Conservation (phyloP, 1,140 invertebrate genomes). For the Thrips palmi region DNA sequence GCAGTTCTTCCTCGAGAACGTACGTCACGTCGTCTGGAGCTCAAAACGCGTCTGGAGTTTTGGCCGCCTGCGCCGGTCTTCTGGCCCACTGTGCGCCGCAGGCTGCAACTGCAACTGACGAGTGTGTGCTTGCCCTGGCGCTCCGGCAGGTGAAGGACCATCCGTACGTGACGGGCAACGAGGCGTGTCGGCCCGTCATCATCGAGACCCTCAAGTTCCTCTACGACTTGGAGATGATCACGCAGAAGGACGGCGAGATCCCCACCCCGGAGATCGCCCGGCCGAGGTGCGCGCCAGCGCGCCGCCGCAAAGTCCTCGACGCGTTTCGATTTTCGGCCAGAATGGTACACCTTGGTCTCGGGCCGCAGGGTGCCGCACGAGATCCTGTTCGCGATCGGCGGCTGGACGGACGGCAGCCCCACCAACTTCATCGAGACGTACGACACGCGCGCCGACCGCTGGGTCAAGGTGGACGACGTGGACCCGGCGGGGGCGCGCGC, state of each 20-base stretch:
- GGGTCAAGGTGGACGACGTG: conserved; percentile 38
- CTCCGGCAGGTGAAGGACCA: conserved; percentile 33
- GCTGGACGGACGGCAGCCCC: conserved; percentile 50
- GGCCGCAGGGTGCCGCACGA: conserved; percentile 48
- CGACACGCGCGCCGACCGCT: conserved; percentile 55
- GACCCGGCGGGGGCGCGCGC: conserved; percentile 42
- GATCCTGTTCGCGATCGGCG: conserved; percentile 52
- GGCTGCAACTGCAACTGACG: no score
- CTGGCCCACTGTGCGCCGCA: background rate
- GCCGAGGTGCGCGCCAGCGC: no score
- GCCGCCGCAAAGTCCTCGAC: no score
- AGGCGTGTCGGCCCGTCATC: conserved; percentile 45
- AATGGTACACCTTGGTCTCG: no score
- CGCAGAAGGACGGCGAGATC: conserved; percentile 34
- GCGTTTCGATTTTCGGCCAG: no score
- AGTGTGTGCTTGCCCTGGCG: no score
- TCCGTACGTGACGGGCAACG: conserved; percentile 39
- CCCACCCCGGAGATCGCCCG: conserved; percentile 40
- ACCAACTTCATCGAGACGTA: conserved; percentile 59
- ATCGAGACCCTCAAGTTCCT: conserved; percentile 54
- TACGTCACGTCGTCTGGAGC: no score
- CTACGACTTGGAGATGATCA: conserved; percentile 53
- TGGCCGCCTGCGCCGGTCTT: background rate
- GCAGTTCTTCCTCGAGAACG: conserved; percentile 51
- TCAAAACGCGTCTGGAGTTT: no score